A percentile compares a stretch with the other conserved stretches of the same genome.
These are phyloP conservation scores for Agonopterix subpropinquella DNA, from an alignment of 2,888 invertebrate genomes.

Conservation along the genomic window DNA sequence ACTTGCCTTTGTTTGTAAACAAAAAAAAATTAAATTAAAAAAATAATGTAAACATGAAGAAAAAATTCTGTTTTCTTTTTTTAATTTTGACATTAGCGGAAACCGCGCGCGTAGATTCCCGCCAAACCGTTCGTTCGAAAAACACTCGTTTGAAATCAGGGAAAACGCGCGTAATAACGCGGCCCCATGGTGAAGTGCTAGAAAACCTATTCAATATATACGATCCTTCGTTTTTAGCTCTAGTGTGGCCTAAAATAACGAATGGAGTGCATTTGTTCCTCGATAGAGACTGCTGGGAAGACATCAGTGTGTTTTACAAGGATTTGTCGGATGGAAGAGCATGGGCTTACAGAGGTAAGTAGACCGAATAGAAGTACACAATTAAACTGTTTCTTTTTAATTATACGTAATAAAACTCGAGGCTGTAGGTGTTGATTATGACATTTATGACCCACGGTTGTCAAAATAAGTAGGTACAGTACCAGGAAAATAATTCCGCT, in stretches of 20 bases:
- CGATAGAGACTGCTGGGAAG: conserved; percentile 55
- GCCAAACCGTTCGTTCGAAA: conserved; percentile 24
- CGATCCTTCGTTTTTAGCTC: conserved; percentile 58
- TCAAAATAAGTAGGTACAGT: no score
- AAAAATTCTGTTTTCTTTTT: conserved; percentile 22
- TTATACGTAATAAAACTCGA: no score
- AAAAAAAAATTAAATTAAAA: conserved; percentile 4
- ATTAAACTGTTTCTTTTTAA: not conserved
- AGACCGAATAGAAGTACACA: not conserved
- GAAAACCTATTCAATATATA: conserved; percentile 60
- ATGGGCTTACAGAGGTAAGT: conserved; percentile 73
- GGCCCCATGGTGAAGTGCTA: conserved; percentile 40
- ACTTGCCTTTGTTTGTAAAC: conserved; percentile 12
- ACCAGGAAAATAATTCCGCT: no score
- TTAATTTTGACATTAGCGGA: conserved; percentile 19
- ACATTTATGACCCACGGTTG: no score
- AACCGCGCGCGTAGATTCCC: conserved; percentile 18
- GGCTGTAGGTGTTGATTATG: no score
- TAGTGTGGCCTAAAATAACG: conserved; percentile 62
- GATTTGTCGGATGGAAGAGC: conserved; percentile 57
- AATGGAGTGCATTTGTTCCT: conserved; percentile 56
- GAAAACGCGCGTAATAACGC: conserved; percentile 9
- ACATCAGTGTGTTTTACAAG: conserved; percentile 54
- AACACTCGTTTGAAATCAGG: conserved; percentile 4
- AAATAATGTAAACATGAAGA: conserved; percentile 27